Conservation (phyloP, 2,113 vertebrate genomes). For the Gallinago paraguaiae region DNA sequence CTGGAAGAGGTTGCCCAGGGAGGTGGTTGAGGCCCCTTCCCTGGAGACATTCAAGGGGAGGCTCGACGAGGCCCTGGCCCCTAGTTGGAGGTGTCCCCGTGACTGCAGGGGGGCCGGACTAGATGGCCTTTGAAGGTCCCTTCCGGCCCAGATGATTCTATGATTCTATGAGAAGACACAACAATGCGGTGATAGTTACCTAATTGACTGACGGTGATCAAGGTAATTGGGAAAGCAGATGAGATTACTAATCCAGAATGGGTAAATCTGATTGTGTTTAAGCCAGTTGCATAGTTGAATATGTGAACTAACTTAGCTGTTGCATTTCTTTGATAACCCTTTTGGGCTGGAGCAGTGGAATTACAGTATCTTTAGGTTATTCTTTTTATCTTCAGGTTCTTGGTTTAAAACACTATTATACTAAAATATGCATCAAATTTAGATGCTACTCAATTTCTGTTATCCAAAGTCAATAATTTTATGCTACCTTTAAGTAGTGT, state of each 20-base stretch:
- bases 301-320: neutral
- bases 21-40: no score
- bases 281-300: neutral
- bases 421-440: neutral
- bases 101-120: no score
- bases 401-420: neutral
- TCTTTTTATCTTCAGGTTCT: neutral
- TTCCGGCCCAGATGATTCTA: no score
- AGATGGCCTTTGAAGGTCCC: no score
- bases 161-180: no score
- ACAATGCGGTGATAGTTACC: neutral
- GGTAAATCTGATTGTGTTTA: neutral
- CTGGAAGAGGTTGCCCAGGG: no score
- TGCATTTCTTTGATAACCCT: neutral
- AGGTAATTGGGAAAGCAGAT: neutral
- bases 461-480: neutral
- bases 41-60: no score
- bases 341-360: neutral
- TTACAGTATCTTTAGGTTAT: neutral
- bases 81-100: no score
- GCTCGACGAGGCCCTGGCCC: no score
- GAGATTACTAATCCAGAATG: neutral
- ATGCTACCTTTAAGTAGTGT: neutral
- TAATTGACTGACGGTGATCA: neutral
- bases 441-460: neutral